Conservation (phyloP, 2,113 vertebrate genomes). For the Centrocercus urophasianus region DNA sequence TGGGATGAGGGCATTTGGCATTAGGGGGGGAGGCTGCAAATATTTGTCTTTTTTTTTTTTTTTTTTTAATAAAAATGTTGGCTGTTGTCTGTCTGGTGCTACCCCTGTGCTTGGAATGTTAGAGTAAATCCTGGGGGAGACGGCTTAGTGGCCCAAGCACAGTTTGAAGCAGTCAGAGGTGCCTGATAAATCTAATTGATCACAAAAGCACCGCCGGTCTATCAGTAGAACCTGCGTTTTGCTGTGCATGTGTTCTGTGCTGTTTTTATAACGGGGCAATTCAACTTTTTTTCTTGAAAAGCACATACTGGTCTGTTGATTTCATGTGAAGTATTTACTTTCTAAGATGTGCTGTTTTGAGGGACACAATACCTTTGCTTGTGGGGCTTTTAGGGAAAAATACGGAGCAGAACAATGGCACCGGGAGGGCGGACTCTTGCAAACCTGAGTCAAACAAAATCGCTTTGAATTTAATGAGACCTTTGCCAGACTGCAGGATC, state of each 20-base stretch:
- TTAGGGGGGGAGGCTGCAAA: constrained; percentile 28
- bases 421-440: background rate
- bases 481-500: background rate
- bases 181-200: constrained; percentile 34
- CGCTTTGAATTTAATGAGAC: background rate
- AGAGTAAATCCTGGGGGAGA: constrained; percentile 10
- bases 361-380: background rate
- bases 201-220: background rate
- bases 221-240: background rate
- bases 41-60: background rate
- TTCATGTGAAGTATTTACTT: background rate
- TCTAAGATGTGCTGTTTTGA: constrained; percentile 14
- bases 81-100: background rate
- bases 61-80: background rate
- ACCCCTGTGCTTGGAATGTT: constrained; percentile 1
- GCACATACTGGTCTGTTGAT: background rate
- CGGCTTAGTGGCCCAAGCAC: constrained; percentile 20
- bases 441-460: background rate
- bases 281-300: background rate
- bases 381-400: background rate
- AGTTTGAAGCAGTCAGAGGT: constrained; percentile 53
- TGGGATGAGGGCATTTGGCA: constrained; percentile 11
- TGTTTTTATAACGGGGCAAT: background rate
- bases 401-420: background rate
- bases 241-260: background rate